Conservation (phyloP, 2,888 invertebrate species). For the Melanargia galathea region DNA sequence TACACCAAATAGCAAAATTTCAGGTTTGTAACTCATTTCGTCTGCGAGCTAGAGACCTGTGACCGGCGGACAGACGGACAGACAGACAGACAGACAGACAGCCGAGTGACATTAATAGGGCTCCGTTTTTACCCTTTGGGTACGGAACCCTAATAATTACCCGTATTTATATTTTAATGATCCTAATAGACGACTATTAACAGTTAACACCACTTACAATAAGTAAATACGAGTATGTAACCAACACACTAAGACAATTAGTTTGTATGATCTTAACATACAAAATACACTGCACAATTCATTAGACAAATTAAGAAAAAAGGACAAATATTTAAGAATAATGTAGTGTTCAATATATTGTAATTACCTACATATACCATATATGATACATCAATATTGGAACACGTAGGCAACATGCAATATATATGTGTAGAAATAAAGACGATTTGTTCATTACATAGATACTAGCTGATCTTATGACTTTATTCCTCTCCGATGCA, state of each 20-base stretch:
- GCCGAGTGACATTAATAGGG: no score
- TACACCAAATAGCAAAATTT: no score
- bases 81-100: no score
- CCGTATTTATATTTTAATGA: slow-evolving; percentile 4
- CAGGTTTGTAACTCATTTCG: no score
- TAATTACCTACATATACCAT: not conserved
- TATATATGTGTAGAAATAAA: not conserved
- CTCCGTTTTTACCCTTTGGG: no score
- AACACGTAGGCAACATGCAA: no score
- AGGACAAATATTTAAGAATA: slow-evolving; percentile 32
- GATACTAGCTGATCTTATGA: no score
- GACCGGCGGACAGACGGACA: no score
- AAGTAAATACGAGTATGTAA: slow-evolving; percentile 17
- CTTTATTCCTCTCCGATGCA: no score
- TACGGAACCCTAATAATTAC: no score
- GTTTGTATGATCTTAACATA: slow-evolving; percentile 17
- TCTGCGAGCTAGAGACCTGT: no score
- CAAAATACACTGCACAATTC: slow-evolving; percentile 19
- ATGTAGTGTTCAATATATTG: not conserved
- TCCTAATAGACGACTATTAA: slow-evolving; percentile 22
- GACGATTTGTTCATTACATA: no score
- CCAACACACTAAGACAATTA: slow-evolving; percentile 17
- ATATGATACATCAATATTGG: not conserved
- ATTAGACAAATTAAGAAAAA: slow-evolving; percentile 33
- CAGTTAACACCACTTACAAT: slow-evolving; percentile 24